Percentiles rank a stretch among this genome's conserved stretches.
phyloP scores from a whole-genome alignment of 2,888 invertebrate species.

The Cremastinae sp. region DNA sequence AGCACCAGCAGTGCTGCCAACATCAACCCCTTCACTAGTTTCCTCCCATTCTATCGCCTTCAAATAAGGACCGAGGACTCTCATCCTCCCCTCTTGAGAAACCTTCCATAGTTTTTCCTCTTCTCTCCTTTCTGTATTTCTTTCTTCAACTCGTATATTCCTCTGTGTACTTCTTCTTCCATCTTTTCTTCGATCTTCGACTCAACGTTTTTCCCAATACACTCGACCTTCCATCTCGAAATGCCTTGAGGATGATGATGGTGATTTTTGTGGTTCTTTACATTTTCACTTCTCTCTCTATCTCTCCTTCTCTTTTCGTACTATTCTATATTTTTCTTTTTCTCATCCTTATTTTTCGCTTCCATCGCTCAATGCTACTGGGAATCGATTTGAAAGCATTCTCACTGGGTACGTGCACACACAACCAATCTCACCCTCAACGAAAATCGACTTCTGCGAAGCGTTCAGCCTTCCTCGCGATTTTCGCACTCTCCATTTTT shows the following conservation, averaged over 20 bases:
- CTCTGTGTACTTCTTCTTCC: neutral
- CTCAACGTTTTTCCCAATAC: constrained; percentile 24
- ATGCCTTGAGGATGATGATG: constrained; percentile 15
- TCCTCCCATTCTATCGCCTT: constrained; percentile 52
- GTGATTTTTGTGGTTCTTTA: constrained; percentile 14
- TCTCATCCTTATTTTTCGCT: constrained; percentile 40
- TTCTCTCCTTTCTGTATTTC: too few species aligned
- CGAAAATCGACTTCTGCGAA: constrained; percentile 42
- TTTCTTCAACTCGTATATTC: neutral
- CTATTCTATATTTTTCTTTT: constrained; percentile 31
- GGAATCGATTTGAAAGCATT: constrained; percentile 57
- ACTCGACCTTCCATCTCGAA: constrained; percentile 30
- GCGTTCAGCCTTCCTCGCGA: constrained; percentile 32
- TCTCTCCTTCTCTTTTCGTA: constrained; percentile 3
- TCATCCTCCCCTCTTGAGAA: neutral
- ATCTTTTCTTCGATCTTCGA: constrained; percentile 38
- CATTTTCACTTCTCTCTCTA: constrained; percentile 11
- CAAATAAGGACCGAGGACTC: constrained; percentile 23
- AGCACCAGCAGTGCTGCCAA: constrained; percentile 66
- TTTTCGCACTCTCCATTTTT: constrained; percentile 33
- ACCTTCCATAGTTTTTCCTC: constrained; percentile 11
- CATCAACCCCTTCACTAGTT: constrained; percentile 64
- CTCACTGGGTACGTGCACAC: constrained; percentile 15
- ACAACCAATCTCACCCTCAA: constrained; percentile 25
- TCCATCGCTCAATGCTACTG: constrained; percentile 44